Conservation (phyloP, 2,797 vertebrate genomes). For the Crocodylus rhombifer region DNA sequence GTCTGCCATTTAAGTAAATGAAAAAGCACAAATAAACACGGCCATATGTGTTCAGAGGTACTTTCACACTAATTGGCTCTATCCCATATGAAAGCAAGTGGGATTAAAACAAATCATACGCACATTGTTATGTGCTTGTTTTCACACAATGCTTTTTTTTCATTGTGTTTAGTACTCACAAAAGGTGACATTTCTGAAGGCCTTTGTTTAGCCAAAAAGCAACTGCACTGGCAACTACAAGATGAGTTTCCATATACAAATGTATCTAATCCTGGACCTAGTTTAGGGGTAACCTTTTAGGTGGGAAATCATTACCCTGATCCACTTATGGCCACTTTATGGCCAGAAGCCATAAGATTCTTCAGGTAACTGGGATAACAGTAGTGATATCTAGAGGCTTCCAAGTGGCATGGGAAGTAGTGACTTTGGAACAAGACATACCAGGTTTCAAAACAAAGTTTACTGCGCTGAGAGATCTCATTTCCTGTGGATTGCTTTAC, state of each 20-base stretch:
- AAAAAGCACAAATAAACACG: conserved; percentile 91
- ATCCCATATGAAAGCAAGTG: conserved; percentile 83
- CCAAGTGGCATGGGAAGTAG: neutral
- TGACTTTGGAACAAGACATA: neutral
- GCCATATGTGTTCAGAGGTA: conserved; percentile 89
- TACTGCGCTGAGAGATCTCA: neutral
- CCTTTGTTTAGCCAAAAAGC: neutral
- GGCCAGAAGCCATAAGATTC: neutral
- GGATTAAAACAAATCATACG: conserved; percentile 83
- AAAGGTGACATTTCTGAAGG: neutral
- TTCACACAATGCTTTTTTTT: conserved; percentile 78
- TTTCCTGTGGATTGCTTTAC: neutral
- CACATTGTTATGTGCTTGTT: conserved; percentile 84
- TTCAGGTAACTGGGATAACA: neutral
- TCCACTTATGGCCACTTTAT: too few relatives aligned
- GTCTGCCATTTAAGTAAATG: conserved; percentile 92
- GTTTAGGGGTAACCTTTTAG: neutral
- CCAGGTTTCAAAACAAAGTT: neutral
- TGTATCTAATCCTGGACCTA: neutral
- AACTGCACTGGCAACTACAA: neutral
- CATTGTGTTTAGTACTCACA: neutral
- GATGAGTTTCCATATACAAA: neutral
- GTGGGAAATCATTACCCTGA: neutral
- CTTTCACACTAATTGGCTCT: conserved; percentile 91
- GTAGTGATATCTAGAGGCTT: neutral